These are phyloP conservation scores for Enhydra lutris DNA, from an alignment of 2,113 vertebrate genomes.

Conservation along the genomic window DNA sequence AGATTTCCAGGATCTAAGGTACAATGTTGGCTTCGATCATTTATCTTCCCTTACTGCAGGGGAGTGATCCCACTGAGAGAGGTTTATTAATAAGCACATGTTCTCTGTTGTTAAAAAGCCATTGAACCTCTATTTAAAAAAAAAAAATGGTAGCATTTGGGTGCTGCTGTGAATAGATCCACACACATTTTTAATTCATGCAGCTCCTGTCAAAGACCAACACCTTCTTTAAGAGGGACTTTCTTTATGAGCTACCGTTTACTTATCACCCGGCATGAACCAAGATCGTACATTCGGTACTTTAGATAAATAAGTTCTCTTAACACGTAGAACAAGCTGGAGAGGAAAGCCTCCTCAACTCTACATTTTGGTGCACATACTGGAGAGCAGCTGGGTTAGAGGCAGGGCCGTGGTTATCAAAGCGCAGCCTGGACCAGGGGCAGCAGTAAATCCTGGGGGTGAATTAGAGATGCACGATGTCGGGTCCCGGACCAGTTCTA, in stretches of 20 bases:
- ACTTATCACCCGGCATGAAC: neutral
- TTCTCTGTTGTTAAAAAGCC: conserved; percentile 34
- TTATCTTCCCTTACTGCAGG: conserved; percentile 23
- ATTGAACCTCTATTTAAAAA: conserved; percentile 26
- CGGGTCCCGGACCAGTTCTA: neutral
- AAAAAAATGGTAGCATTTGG: conserved; percentile 54
- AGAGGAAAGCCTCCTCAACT: neutral
- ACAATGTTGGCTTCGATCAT: neutral
- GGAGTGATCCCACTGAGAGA: conserved; percentile 44
- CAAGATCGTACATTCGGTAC: neutral
- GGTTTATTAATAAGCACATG: conserved; percentile 41
- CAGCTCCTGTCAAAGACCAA: neutral
- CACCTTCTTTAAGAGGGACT: neutral
- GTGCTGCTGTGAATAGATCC: conserved; percentile 47
- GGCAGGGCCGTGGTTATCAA: neutral
- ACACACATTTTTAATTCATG: conserved; percentile 48
- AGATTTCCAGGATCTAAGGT: conserved; percentile 26
- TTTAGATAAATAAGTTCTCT: neutral
- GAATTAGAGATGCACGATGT: too few species aligned
- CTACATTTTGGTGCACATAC: neutral
- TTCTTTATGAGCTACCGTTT: neutral
- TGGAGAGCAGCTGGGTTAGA: neutral
- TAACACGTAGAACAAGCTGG: neutral
- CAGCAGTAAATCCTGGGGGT: fast-evolving
- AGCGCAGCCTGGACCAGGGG: neutral